These are phyloP conservation scores for Crotalus tigris DNA, from an alignment of 2,113 vertebrate species.

Conservation along the genomic window DNA sequence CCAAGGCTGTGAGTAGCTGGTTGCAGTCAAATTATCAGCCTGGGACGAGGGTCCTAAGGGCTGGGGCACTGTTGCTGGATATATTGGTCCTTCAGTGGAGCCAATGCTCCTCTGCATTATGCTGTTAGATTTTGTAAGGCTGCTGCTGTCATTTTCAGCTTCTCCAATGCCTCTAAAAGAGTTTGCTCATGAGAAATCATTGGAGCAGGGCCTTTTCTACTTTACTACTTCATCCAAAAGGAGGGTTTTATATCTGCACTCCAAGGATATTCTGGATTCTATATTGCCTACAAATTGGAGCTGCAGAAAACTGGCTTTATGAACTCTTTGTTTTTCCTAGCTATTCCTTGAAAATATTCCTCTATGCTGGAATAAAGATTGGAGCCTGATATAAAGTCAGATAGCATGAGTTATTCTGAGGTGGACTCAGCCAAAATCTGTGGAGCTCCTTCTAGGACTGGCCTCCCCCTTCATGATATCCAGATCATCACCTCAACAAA, in stretches of 20 bases:
- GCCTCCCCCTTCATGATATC: conserved; percentile 76
- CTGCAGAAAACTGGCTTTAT: conserved; percentile 67
- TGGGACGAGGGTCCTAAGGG: conserved; percentile 65
- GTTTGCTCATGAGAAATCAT: background rate
- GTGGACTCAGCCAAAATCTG: conserved; percentile 58
- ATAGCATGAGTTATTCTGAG: background rate
- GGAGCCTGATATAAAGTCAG: background rate
- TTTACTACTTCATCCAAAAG: conserved; percentile 3
- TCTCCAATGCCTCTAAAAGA: conserved; percentile 26
- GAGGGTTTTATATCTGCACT: conserved; percentile 59
- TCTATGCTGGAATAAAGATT: conserved; percentile 18
- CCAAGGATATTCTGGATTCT: conserved; percentile 70
- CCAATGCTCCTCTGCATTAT: conserved; percentile 50
- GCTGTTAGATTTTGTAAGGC: conserved; percentile 35
- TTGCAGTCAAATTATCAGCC: conserved; percentile 74
- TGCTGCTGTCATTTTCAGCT: conserved; percentile 30
- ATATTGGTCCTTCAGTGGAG: background rate
- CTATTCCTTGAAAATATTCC: conserved; percentile 8
- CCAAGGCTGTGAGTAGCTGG: conserved; percentile 78
- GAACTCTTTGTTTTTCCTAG: conserved; percentile 60
- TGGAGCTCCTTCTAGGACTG: conserved; percentile 68
- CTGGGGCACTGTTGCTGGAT: background rate
- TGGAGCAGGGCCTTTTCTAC: background rate
- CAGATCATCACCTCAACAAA: conserved; percentile 72
- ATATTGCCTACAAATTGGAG: conserved; percentile 55